These are phyloP conservation scores for Spatula clypeata DNA, from an alignment of 2,797 vertebrate genomes.

Conservation along the genomic window DNA sequence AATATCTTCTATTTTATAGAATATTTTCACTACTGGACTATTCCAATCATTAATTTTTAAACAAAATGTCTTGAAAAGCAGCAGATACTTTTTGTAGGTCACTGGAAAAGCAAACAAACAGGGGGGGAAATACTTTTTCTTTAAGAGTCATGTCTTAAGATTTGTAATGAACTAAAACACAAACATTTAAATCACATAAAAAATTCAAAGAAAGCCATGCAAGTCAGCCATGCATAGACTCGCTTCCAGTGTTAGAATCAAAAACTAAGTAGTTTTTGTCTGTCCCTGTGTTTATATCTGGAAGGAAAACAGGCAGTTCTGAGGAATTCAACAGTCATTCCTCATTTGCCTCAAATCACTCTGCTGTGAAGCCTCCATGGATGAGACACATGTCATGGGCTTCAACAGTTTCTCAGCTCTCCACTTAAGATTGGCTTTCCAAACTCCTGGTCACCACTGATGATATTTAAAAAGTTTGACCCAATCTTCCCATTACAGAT, in stretches of 20 bases:
- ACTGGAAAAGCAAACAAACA: background rate
- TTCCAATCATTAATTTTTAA: conserved; percentile 30
- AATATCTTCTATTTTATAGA: background rate
- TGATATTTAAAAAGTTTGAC: background rate
- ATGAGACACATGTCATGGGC: background rate
- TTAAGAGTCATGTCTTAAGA: conserved; percentile 14
- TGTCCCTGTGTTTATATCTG: background rate
- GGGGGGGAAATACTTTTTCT: background rate
- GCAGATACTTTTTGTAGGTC: conserved; percentile 41
- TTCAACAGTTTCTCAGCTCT: background rate
- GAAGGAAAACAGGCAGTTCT: background rate
- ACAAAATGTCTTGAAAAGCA: conserved; percentile 1
- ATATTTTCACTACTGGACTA: background rate
- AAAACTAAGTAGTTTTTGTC: background rate
- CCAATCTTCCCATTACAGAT: background rate
- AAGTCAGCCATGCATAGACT: background rate
- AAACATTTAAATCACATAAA: conserved; percentile 29
- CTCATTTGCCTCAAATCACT: background rate
- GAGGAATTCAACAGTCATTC: background rate
- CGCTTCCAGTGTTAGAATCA: background rate
- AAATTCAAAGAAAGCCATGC: background rate
- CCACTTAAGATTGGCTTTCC: background rate
- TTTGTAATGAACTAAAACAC: background rate
- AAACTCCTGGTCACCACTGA: background rate
- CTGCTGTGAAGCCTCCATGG: background rate